Evolutionary conservation across 2,888 invertebrate genomes (phyloP).

Genomic region (Venustoraphidia nigricollis): DNA sequence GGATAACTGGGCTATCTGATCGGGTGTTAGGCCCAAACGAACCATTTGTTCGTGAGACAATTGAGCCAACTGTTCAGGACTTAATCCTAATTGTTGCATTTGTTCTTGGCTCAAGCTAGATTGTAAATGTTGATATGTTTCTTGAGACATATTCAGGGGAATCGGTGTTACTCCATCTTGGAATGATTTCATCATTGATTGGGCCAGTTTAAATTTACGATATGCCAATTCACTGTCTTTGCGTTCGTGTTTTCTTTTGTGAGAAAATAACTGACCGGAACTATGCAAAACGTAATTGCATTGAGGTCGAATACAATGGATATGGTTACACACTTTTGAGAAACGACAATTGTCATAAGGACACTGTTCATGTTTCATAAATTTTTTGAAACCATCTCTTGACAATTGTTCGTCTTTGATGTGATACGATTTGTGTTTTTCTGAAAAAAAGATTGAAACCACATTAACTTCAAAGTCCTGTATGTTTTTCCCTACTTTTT

Average conservation of each 20-base stretch:
- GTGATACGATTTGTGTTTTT: slow-evolving; percentile 97
- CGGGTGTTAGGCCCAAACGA: too few relatives aligned
- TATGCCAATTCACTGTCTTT: slow-evolving; percentile 83
- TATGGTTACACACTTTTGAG: slow-evolving; percentile 92
- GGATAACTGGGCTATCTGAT: too few relatives aligned
- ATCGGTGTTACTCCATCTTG: slow-evolving; percentile 35
- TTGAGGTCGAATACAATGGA: slow-evolving; percentile 90
- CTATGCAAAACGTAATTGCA: slow-evolving; percentile 95
- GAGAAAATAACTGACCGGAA: slow-evolving; percentile 90
- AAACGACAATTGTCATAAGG: slow-evolving; percentile 85
- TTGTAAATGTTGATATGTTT: too few relatives aligned
- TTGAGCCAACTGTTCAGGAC: too few relatives aligned
- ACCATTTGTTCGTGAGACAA: too few relatives aligned
- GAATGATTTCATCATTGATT: slow-evolving; percentile 39
- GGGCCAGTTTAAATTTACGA: slow-evolving; percentile 51
- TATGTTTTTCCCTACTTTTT: too few relatives aligned
- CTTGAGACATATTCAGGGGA: neutral
- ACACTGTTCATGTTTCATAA: slow-evolving; percentile 92
- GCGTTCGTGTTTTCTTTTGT: slow-evolving; percentile 93
- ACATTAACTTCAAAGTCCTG: neutral
- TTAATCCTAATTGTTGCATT: too few relatives aligned
- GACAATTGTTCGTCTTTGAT: slow-evolving; percentile 92
- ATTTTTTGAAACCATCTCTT: slow-evolving; percentile 95
- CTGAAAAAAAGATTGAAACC: slow-evolving; percentile 34
- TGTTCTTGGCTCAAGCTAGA: too few relatives aligned